Evolutionary conservation across 2,888 invertebrate species (phyloP).

Genomic region (Capitulum mitella): DNA sequence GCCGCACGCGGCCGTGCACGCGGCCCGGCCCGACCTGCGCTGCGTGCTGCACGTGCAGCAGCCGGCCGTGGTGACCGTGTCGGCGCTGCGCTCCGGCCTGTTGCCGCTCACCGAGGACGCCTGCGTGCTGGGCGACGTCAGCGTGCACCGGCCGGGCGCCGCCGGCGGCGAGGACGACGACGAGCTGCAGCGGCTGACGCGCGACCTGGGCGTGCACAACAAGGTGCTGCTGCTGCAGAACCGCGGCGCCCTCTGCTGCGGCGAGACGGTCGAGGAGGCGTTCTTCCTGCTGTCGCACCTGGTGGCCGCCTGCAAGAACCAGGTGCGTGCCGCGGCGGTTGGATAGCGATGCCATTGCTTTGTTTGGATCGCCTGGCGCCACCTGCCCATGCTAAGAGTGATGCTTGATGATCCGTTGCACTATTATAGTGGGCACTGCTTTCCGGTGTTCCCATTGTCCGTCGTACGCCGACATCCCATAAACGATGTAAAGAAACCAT

Average conservation of each 20-base stretch:
- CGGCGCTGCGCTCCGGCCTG: slow-evolving; percentile 77
- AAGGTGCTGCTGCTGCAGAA: slow-evolving; percentile 74
- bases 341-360: not conserved
- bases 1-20: slow-evolving; percentile 86
- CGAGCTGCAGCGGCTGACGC: slow-evolving; percentile 60
- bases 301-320: slow-evolving; percentile 78
- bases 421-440: no score
- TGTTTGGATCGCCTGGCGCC: no score
- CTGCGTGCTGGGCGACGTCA: slow-evolving; percentile 81
- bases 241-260: slow-evolving; percentile 87
- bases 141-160: slow-evolving; percentile 65
- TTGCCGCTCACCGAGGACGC: slow-evolving; percentile 89
- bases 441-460: no score
- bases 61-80: slow-evolving; percentile 67
- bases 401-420: no score
- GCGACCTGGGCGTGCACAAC: slow-evolving; percentile 86
- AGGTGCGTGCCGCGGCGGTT: slow-evolving; percentile 60
- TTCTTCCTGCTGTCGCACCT: slow-evolving; percentile 76
- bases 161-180: slow-evolving; percentile 52
- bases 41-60: slow-evolving; percentile 93
- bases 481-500: no score
- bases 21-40: slow-evolving; percentile 92
- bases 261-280: slow-evolving; percentile 93
- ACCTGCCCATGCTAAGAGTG: no score
- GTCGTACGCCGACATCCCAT: no score